Evolutionary conservation across 2,797 vertebrate genomes (phyloP), one percentile per base, ranked within the genome.

Genomic region (Gymnothorax reevesii): DNA sequence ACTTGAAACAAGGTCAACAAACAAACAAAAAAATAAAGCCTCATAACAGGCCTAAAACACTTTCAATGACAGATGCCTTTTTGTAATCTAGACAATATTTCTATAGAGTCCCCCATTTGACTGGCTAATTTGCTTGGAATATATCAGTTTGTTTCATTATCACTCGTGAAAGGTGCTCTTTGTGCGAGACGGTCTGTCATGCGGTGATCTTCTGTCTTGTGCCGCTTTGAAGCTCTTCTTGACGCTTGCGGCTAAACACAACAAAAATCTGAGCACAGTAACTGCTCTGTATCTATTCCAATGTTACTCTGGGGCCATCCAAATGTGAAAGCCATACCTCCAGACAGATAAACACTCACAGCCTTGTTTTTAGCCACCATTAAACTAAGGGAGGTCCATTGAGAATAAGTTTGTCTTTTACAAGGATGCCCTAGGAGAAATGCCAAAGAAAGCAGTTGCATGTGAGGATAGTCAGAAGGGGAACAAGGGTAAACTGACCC

Each of bases 81-180:
- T 42, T 42, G 33, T 2, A 42, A 42, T 42, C 1, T 84, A 64
- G 27, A 84, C 83, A 84, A 27, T 60, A 84, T 22, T 59, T 27
- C 60, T 15, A 66, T 27, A 66, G 27, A 84, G 83, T 42, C 83
- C 60, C 60, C 15, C 57, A 0, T 84, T 20, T 84, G 83, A 84
- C 27, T 84, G 57, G 27, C 57, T 66, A 84, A 84, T 62, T 84
- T 64, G 59, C 60, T 9, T 66, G 27, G 33, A 42, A 49, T 66
- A 15, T 33, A 66, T 84, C 59, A 4, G 42, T 84, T 84, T 60
- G 83, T 84, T 64, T 84, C 83, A 66, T 84, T 64, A 84, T 84
- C 83, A 64, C 60, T 64, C 66, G 60, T 84, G 83, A 84, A 84
- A 84, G 33, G 59, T 84, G 27, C 57, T 62, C 83, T 84, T 84